Percentiles rank a stretch among this genome's conserved stretches.
phyloP scores from a whole-genome alignment of 2,113 vertebrate genomes.

The Pristiophorus japonicus region DNA sequence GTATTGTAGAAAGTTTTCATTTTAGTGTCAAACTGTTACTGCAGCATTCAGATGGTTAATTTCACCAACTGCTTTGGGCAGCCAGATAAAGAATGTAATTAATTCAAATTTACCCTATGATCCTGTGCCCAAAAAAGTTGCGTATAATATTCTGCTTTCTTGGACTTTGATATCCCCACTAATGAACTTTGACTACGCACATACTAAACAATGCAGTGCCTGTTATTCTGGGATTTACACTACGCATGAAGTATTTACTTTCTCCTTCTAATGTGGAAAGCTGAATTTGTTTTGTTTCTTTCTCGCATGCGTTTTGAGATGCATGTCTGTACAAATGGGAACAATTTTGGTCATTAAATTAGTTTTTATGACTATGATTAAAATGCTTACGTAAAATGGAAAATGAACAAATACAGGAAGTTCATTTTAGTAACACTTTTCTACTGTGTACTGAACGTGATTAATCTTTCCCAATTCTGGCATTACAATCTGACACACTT shows the following conservation, averaged over 20 bases:
- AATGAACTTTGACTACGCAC: background rate
- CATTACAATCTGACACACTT: constrained; percentile 48
- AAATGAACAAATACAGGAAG: constrained; percentile 51
- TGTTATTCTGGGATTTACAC: background rate
- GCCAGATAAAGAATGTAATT: background rate
- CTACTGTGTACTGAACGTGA: constrained; percentile 47
- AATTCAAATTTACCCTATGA: constrained; percentile 8
- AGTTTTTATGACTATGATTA: constrained; percentile 48
- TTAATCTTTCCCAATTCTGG: constrained; percentile 50
- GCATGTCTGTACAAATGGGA: background rate
- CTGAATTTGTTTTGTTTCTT: constrained; percentile 15
- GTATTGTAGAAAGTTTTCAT: background rate
- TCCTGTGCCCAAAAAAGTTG: constrained; percentile 2
- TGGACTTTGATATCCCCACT: background rate
- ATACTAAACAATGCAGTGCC: constrained; percentile 23
- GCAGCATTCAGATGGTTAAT: background rate
- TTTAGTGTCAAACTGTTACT: background rate
- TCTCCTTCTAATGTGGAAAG: no score
- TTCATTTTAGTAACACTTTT: constrained; percentile 46
- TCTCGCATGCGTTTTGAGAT: background rate
- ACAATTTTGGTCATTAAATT: constrained; percentile 45
- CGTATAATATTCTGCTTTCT: background rate
- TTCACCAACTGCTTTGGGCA: background rate
- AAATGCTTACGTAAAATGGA: constrained; percentile 42
- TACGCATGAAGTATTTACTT: background rate